These are phyloP conservation scores for Hydrocynus forskahlii DNA, from an alignment of 2,797 vertebrate genomes.

Conservation along the genomic window DNA sequence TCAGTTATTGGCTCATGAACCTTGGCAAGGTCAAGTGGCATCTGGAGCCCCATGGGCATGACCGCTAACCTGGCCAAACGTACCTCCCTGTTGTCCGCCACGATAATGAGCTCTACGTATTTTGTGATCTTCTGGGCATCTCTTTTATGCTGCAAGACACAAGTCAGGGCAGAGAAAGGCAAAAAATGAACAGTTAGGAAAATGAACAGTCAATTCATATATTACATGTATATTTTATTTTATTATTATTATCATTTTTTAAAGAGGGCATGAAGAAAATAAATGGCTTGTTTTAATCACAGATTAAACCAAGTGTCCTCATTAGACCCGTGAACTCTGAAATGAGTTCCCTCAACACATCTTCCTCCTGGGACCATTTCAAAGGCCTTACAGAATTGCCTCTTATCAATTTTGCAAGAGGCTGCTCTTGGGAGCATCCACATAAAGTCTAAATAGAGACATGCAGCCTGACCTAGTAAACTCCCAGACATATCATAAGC, in stretches of 20 bases:
- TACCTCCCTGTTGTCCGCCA: slow-evolving; percentile 98
- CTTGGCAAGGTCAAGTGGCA: not conserved
- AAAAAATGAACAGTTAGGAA: not conserved
- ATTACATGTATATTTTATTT: not conserved
- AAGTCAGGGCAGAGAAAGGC: not conserved
- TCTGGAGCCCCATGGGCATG: slow-evolving; percentile 18
- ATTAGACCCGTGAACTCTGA: slow-evolving; percentile 2
- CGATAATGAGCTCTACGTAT: slow-evolving; percentile 97
- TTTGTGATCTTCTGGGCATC: slow-evolving; percentile 89
- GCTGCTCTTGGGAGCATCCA: not conserved
- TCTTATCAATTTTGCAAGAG: slow-evolving; percentile 18
- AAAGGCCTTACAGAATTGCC: slow-evolving; percentile 12
- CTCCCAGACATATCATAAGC: not conserved
- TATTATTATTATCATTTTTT: not conserved
- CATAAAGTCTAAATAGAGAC: slow-evolving; percentile 8
- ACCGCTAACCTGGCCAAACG: slow-evolving; percentile 15
- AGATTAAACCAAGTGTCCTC: slow-evolving; percentile 7
- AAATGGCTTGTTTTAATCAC: not conserved
- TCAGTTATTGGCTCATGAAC: slow-evolving; percentile 18
- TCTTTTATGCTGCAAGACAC: slow-evolving; percentile 84
- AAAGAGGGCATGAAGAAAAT: not conserved
- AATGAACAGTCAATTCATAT: not conserved
- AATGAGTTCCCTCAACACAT: not conserved
- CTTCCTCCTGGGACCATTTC: slow-evolving; percentile 19
- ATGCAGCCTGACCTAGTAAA: slow-evolving; percentile 6